phyloP scores from a whole-genome alignment of 2,113 vertebrate genomes.

The Malurus elegans region DNA sequence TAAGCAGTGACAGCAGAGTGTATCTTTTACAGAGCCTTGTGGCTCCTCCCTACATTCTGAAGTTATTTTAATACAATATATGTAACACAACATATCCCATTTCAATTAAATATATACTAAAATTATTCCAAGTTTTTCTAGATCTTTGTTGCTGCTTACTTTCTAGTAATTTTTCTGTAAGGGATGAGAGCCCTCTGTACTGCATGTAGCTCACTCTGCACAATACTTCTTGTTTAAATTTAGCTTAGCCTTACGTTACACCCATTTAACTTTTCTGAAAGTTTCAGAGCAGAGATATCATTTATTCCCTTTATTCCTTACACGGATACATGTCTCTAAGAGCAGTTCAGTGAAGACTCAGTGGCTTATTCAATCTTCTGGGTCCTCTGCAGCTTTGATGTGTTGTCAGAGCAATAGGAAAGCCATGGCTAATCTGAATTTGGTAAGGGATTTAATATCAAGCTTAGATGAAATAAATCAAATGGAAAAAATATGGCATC shows the following conservation, averaged over 20 bases:
- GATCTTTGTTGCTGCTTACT: neutral
- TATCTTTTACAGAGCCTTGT: neutral
- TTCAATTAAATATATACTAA: neutral
- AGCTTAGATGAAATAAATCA: conserved; percentile 32
- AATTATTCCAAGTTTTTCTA: neutral
- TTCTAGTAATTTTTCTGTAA: neutral
- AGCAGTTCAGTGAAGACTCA: neutral
- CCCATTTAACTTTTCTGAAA: neutral
- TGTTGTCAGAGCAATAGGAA: conserved; percentile 14
- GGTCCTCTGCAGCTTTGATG: conserved; percentile 27
- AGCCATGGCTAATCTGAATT: conserved; percentile 22
- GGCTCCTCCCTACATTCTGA: neutral
- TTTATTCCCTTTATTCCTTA: conserved; percentile 31
- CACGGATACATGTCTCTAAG: neutral
- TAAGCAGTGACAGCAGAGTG: neutral
- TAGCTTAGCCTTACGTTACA: neutral
- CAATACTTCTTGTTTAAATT: neutral
- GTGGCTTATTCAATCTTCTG: conserved; percentile 38
- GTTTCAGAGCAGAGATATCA: neutral
- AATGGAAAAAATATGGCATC: conserved; percentile 41
- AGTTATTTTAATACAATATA: neutral
- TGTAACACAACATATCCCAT: neutral
- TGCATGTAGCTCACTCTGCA: neutral
- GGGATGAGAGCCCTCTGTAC: neutral
- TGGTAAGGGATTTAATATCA: conserved; percentile 39